These are phyloP conservation scores for Pollachius pollachius DNA, from an alignment of 2,113 vertebrate species.

Conservation along the genomic window DNA sequence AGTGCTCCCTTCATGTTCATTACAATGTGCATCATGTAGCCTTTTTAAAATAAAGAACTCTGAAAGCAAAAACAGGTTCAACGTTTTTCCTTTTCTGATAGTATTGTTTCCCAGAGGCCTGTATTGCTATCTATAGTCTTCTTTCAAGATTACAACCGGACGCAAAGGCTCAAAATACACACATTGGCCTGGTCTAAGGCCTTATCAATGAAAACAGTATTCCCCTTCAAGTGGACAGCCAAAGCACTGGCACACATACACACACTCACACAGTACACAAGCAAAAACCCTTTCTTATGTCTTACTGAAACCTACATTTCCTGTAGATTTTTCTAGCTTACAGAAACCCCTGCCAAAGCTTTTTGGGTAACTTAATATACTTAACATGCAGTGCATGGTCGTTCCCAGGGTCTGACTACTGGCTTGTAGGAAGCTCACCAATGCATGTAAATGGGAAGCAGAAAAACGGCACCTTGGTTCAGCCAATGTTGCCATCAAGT, in stretches of 20 bases:
- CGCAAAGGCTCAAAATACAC: slow-evolving; percentile 40
- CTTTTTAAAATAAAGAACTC: slow-evolving; percentile 15
- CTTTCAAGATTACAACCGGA: slow-evolving; percentile 54
- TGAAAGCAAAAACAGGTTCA: neutral
- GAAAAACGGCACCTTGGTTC: no score
- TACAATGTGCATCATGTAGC: neutral
- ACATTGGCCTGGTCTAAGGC: slow-evolving; percentile 31
- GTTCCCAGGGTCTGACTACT: no score
- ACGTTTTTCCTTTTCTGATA: slow-evolving; percentile 20
- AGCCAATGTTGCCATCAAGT: neutral
- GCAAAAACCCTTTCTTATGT: no score
- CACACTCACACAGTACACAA: neutral
- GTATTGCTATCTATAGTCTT: slow-evolving; percentile 31
- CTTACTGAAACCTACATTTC: no score
- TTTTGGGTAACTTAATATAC: no score
- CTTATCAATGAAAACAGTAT: slow-evolving; percentile 68
- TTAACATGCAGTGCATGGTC: no score
- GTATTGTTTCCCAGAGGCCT: slow-evolving; percentile 18
- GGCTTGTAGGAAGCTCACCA: no score
- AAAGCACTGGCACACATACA: slow-evolving; percentile 9
- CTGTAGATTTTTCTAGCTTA: no score
- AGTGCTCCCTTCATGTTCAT: no score
- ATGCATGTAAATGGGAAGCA: no score
- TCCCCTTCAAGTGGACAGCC: slow-evolving; percentile 28
- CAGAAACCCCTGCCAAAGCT: no score